phyloP scores from a whole-genome alignment of 2,113 vertebrate species.

The Corythaeola cristata region DNA sequence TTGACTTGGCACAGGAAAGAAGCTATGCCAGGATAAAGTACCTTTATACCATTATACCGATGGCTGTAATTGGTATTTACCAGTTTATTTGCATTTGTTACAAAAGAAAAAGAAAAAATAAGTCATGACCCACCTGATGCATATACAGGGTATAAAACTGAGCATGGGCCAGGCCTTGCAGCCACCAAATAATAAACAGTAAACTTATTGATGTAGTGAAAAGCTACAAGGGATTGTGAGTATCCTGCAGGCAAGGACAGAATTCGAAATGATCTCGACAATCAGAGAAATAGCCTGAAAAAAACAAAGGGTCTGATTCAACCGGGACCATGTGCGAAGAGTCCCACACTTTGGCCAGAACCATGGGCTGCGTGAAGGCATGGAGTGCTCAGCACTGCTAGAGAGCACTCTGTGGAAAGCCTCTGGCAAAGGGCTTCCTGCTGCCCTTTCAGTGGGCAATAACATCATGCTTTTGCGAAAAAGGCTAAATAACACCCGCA shows the following conservation, averaged over 20 bases:
- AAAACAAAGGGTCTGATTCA: constrained; percentile 60
- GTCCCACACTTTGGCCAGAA: neutral
- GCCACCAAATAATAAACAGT: constrained; percentile 60
- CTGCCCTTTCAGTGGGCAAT: fast-evolving
- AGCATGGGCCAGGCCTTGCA: constrained; percentile 7
- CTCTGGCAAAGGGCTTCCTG: neutral
- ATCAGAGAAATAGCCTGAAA: constrained; percentile 47
- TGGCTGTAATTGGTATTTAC: neutral
- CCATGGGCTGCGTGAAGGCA: neutral
- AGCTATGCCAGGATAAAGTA: neutral
- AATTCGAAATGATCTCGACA: constrained; percentile 61
- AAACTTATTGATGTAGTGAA: constrained; percentile 61
- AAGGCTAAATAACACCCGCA: neutral
- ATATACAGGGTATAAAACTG: neutral
- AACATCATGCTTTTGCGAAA: fast-evolving
- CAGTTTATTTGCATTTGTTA: neutral
- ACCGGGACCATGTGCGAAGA: neutral
- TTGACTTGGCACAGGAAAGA: constrained; percentile 36
- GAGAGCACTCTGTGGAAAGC: neutral
- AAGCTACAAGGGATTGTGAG: constrained; percentile 60
- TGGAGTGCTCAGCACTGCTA: neutral
- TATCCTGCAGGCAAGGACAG: constrained; percentile 56
- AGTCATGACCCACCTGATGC: neutral
- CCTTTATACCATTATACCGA: neutral
- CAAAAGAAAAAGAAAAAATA: neutral